Percentiles rank a stretch among this genome's conserved stretches.
Evolutionary conservation across 1,140 invertebrate species (phyloP).

Genomic region (Matsumurasca onukii): DNA sequence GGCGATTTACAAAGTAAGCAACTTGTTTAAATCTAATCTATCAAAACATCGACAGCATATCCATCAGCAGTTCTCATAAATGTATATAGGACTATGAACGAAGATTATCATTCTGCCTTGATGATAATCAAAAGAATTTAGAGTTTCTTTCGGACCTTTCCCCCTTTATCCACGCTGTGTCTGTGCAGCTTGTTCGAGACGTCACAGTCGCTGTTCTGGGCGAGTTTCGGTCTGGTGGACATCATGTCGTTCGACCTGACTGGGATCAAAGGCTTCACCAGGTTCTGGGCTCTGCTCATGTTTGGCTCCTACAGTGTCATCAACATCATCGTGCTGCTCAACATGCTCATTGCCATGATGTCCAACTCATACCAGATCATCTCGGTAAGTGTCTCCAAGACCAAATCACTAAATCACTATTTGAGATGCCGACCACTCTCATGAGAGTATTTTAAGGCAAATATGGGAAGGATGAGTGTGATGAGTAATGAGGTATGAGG

Average conservation of each 20-base stretch:
- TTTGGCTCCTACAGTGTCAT: conserved; percentile 90
- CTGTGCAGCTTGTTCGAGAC: conserved; percentile 84
- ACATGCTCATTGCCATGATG: conserved; percentile 97
- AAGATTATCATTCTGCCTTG: no score
- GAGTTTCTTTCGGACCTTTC: no score
- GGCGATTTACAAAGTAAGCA: conserved; percentile 78
- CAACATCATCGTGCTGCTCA: conserved; percentile 88
- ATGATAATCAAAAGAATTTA: no score
- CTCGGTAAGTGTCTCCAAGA: conserved; percentile 65
- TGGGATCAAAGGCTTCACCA: conserved; percentile 83
- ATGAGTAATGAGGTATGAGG: no score
- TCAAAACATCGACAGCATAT: no score
- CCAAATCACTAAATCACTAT: no score
- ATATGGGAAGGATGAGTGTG: no score
- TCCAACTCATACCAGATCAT: conserved; percentile 93
- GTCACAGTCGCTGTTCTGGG: conserved; percentile 92
- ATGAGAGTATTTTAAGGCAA: no score
- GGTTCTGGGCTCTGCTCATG: conserved; percentile 85
- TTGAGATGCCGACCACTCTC: no score
- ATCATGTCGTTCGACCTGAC: conserved; percentile 81
- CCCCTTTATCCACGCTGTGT: no score
- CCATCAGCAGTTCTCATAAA: no score
- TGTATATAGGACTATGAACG: no score
- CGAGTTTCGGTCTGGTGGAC: conserved; percentile 89
- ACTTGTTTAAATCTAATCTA: conserved; percentile 18